Percentiles rank a stretch among this genome's conserved stretches.
Evolutionary conservation across 1,140 invertebrate species (phyloP).

Genomic region (Drosophila kanapiae): DNA sequence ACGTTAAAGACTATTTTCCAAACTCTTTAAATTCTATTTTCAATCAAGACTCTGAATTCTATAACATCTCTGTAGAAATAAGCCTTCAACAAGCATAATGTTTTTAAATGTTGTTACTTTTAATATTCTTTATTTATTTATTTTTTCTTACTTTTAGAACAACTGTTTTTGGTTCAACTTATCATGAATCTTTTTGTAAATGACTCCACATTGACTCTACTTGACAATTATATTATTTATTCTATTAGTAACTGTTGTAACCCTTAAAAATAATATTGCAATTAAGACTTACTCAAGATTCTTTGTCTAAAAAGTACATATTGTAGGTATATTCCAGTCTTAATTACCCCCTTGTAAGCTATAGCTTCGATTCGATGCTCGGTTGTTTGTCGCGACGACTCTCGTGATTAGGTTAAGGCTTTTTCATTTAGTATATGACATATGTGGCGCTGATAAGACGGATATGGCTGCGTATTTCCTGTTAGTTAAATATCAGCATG

Average conservation of each 20-base stretch:
- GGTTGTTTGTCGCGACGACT: constrained; percentile 60
- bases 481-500: constrained; percentile 52
- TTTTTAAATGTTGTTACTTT: too few species aligned
- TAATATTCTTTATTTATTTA: not conserved
- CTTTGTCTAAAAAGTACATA: not conserved
- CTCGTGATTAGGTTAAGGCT: constrained; percentile 83
- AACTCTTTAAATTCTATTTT: not conserved
- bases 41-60: not conserved
- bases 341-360: not conserved
- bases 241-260: not conserved
- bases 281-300: not conserved
- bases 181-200: not conserved
- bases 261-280: not conserved
- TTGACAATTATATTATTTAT: not conserved
- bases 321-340: constrained; percentile 15
- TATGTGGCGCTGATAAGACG: constrained; percentile 67
- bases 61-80: too few species aligned
- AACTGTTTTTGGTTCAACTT: not conserved
- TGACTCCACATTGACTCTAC: not conserved
- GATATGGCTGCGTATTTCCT: constrained; percentile 83
- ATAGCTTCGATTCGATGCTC: constrained; percentile 35
- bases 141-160: not conserved
- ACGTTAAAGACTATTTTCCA: not conserved
- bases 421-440: constrained; percentile 61
- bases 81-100: too few species aligned